A percentile compares a stretch with the other conserved stretches of the same genome.
Conservation (phyloP, 1,140 invertebrate species). For the Episyrphus balteatus region DNA sequence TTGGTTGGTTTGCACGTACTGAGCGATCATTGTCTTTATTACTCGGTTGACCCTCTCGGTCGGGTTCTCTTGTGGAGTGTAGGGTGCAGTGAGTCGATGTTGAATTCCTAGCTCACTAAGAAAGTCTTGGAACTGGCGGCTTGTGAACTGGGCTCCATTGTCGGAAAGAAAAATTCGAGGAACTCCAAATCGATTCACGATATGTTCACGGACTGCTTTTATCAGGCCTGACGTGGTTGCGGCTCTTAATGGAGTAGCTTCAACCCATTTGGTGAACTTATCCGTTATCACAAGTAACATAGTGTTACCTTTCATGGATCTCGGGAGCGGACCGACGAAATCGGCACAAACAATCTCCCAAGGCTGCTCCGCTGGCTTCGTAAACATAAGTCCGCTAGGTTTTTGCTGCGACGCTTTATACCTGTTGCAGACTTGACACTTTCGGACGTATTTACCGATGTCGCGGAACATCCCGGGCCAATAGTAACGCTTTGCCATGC, state of each 20-base stretch:
- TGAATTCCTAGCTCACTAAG: background rate
- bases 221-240: background rate
- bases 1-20: no score
- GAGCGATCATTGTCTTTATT: no score
- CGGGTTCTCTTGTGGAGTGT: conserved; percentile 1
- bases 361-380: no score
- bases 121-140: background rate
- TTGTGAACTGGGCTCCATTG: background rate
- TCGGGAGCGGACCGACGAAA: no score
- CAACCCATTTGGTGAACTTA: background rate
- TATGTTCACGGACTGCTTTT: no score
- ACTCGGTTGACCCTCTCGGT: conserved; percentile 1
- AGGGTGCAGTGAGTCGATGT: background rate
- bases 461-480: no score
- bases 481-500: no score
- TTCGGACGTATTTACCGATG: no score
- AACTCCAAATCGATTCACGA: background rate
- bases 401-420: no score
- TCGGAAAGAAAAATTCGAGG: background rate
- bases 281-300: background rate
- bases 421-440: no score
- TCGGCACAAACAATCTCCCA: no score
- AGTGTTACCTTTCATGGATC: background rate
- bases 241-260: background rate
- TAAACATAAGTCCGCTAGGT: no score